These are phyloP conservation scores for Polia nebulosa DNA, from an alignment of 2,888 invertebrate genomes.

Conservation along the genomic window DNA sequence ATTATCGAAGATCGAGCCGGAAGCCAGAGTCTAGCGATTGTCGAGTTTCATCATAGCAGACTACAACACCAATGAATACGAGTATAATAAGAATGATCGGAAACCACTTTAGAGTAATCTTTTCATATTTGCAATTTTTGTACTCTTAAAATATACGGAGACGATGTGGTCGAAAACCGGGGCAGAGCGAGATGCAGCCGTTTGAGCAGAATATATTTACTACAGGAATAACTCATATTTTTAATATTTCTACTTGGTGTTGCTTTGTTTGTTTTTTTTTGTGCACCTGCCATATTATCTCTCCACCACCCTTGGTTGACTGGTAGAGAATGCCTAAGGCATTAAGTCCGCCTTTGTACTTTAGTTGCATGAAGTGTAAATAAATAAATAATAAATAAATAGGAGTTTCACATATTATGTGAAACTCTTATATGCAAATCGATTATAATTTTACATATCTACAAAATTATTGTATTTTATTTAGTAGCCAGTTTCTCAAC, in stretches of 20 bases:
- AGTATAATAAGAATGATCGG: background rate
- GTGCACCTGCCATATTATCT: too few relatives aligned
- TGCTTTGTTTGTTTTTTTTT: too few relatives aligned
- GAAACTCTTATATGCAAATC: background rate
- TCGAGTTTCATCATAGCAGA: constrained; percentile 27
- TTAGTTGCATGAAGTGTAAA: too few relatives aligned
- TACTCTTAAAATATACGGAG: background rate
- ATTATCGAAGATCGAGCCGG: constrained; percentile 54
- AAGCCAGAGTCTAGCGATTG: constrained; percentile 37
- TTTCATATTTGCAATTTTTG: background rate
- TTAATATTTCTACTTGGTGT: too few relatives aligned
- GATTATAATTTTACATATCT: background rate
- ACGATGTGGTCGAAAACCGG: background rate
- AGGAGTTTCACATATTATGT: background rate
- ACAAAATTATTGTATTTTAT: background rate
- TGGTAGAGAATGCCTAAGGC: too few relatives aligned
- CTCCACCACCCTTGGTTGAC: too few relatives aligned
- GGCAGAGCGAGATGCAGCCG: background rate
- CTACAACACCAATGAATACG: constrained; percentile 10
- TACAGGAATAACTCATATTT: too few relatives aligned
- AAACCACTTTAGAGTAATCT: background rate
- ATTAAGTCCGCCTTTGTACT: too few relatives aligned
- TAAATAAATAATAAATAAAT: too few relatives aligned
- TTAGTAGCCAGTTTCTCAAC: background rate
- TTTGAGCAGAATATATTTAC: background rate